These are phyloP conservation scores for Tolmerus cingulatus DNA, from an alignment of 2,888 invertebrate species.

Conservation along the genomic window DNA sequence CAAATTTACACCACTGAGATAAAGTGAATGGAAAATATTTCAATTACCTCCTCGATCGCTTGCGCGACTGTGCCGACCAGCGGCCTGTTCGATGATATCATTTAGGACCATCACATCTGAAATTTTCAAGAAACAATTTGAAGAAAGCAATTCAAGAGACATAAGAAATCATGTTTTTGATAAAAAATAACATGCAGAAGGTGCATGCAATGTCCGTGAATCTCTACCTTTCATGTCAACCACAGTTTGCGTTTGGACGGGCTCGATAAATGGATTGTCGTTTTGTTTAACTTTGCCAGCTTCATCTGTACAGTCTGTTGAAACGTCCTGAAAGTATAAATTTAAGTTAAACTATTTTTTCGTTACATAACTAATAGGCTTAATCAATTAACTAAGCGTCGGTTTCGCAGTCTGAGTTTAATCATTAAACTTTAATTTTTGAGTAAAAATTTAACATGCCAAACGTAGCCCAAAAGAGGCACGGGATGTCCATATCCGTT, in stretches of 20 bases:
- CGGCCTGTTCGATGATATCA: conserved; percentile 95
- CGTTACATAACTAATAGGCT: background rate
- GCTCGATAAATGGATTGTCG: conserved; percentile 93
- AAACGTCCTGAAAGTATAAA: conserved; percentile 73
- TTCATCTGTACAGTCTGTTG: conserved; percentile 80
- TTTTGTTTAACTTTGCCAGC: conserved; percentile 82
- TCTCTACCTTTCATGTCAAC: conserved; percentile 91
- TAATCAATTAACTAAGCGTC: background rate
- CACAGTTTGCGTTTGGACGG: conserved; percentile 84
- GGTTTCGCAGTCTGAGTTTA: too few species aligned
- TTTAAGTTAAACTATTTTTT: background rate
- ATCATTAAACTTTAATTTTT: too few species aligned
- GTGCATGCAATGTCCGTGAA: background rate
- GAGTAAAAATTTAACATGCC: too few species aligned
- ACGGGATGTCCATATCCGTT: too few species aligned
- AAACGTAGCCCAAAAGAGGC: too few species aligned
- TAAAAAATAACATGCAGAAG: background rate
- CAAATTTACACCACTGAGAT: background rate
- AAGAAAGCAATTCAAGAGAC: background rate
- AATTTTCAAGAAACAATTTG: background rate
- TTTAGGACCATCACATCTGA: conserved; percentile 96
- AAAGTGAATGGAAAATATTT: background rate
- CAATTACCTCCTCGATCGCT: conserved; percentile 87
- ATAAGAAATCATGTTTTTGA: background rate
- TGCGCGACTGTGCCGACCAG: conserved; percentile 84